A percentile compares a stretch with the other conserved stretches of the same genome.
phyloP scores from a whole-genome alignment of 2,888 invertebrate species.

The Plutella xylostella region DNA sequence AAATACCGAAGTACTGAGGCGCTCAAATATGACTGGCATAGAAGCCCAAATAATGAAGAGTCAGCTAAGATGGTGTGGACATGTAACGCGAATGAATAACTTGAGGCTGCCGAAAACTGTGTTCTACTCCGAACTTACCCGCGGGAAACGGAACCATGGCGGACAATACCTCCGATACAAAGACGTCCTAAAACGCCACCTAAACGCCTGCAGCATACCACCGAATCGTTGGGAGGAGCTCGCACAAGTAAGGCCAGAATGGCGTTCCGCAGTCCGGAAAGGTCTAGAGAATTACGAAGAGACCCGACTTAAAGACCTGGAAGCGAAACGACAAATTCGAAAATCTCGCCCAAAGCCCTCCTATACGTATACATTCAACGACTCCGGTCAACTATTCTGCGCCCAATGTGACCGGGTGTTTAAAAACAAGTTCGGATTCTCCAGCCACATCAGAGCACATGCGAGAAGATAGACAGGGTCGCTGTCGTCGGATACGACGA shows the following conservation, averaged over 20 bases:
- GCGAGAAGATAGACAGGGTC: background rate
- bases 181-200: conserved; percentile 14
- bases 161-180: conserved; percentile 8
- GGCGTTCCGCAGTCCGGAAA: background rate
- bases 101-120: conserved; percentile 12
- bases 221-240: background rate
- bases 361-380: background rate
- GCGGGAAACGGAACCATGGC: conserved; percentile 1
- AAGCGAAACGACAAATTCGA: background rate
- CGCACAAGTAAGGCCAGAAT: background rate
- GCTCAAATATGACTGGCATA: background rate
- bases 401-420: background rate
- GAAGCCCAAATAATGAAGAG: conserved; percentile 6
- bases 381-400: background rate
- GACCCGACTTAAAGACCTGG: background rate
- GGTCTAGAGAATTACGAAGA: background rate
- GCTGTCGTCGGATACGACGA: background rate
- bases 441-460: background rate
- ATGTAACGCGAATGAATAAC: conserved; percentile 12
- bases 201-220: background rate
- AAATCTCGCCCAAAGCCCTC: background rate
- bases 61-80: conserved; percentile 13
- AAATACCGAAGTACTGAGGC: background rate
- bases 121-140: conserved; percentile 15
- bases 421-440: background rate